Conservation (phyloP, 2,113 vertebrate genomes). For the Haemorhous mexicanus region DNA sequence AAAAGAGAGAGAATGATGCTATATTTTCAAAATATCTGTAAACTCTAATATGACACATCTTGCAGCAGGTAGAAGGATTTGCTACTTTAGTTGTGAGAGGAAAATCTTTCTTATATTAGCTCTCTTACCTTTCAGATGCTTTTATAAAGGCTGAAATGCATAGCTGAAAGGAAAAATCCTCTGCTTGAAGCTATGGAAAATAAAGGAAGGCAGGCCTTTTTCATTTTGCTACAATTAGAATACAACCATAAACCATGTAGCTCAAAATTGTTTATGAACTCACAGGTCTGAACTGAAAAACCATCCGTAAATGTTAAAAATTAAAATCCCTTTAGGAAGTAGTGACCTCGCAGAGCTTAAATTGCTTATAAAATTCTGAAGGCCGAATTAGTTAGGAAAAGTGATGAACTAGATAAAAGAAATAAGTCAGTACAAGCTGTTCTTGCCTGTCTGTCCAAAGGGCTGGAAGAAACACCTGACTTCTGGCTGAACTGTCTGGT, state of each 20-base stretch:
- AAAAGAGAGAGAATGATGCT: background rate
- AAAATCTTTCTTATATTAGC: conserved; percentile 30
- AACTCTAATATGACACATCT: conserved; percentile 29
- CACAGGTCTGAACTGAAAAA: conserved; percentile 1
- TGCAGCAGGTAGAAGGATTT: background rate
- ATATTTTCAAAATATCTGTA: conserved; percentile 45
- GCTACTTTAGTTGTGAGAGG: background rate
- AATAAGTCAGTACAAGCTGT: background rate
- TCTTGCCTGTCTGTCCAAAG: background rate
- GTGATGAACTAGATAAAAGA: background rate
- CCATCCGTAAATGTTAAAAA: conserved; percentile 41
- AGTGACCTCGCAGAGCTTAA: conserved; percentile 8
- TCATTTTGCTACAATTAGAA: conserved; percentile 47
- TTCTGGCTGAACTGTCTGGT: background rate
- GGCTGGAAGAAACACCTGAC: background rate
- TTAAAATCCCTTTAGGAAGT: conserved; percentile 45
- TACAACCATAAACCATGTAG: background rate
- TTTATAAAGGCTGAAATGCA: conserved; percentile 8
- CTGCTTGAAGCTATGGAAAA: background rate
- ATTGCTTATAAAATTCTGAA: background rate
- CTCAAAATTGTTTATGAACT: conserved; percentile 16
- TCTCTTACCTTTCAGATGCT: conserved; percentile 8
- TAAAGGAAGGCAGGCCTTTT: background rate
- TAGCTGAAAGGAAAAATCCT: background rate
- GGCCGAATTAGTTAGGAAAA: background rate